Evolutionary conservation across 2,797 vertebrate genomes (phyloP).

Genomic region (Oreonectes daqikongensis): DNA sequence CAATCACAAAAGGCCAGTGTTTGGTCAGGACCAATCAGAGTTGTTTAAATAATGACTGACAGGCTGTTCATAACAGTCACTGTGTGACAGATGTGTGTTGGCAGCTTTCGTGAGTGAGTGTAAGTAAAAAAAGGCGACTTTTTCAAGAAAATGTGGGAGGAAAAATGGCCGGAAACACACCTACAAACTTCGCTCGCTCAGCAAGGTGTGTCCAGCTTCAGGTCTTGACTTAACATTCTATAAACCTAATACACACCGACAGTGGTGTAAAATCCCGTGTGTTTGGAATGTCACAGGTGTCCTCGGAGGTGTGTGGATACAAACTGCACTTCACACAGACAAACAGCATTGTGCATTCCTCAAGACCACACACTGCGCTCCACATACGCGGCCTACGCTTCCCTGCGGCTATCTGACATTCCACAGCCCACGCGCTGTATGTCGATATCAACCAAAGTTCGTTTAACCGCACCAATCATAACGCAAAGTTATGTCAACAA

Average conservation of each 20-base stretch:
- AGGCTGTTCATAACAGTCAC: not conserved
- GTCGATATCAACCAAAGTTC: not conserved
- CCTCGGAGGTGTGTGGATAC: slow-evolving; percentile 10
- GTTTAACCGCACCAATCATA: not conserved
- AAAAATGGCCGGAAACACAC: too few species aligned
- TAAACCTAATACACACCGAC: slow-evolving; percentile 5
- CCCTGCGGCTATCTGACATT: not conserved
- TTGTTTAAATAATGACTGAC: slow-evolving; percentile 27
- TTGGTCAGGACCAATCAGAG: slow-evolving; percentile 20
- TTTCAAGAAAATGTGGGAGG: not conserved
- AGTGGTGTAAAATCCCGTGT: slow-evolving; percentile 28
- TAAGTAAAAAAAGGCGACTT: not conserved
- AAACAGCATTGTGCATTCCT: slow-evolving; percentile 15
- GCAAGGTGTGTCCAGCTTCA: slow-evolving; percentile 11
- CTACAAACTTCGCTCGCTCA: too few species aligned
- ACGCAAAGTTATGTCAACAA: not conserved
- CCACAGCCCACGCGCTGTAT: not conserved
- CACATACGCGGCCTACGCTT: not conserved
- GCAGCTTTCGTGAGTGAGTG: not conserved
- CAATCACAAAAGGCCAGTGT: slow-evolving; percentile 40
- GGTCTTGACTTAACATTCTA: slow-evolving; percentile 2
- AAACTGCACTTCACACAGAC: slow-evolving; percentile 23
- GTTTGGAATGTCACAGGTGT: slow-evolving; percentile 30
- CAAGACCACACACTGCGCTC: slow-evolving; percentile 37
- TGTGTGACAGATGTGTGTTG: slow-evolving; percentile 5